Percentiles rank a stretch among this genome's conserved stretches.
These are phyloP conservation scores for Sterrhoptilus dennistouni DNA, from an alignment of 2,113 vertebrate species.

Conservation along the genomic window DNA sequence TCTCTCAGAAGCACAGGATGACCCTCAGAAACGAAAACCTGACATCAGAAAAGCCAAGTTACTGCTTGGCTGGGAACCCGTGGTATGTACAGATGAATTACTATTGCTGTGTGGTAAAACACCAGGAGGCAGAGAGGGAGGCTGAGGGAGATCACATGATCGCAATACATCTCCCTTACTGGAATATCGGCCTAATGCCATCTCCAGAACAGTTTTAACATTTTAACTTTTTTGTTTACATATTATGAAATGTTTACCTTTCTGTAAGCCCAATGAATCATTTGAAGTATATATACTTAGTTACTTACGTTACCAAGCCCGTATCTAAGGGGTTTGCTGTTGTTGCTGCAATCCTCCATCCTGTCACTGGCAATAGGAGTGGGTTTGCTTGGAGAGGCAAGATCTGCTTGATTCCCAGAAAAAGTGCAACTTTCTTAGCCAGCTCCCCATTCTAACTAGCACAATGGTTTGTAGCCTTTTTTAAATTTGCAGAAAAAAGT, in stretches of 20 bases:
- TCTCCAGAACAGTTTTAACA: neutral
- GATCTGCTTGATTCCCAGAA: neutral
- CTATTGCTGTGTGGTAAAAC: neutral
- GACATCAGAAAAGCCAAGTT: conserved; percentile 95
- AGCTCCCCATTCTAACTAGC: neutral
- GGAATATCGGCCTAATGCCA: neutral
- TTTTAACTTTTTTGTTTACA: neutral
- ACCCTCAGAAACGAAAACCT: conserved; percentile 94
- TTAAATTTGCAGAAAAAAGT: neutral
- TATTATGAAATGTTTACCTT: neutral
- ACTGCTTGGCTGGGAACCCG: conserved; percentile 95
- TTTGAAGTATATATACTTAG: neutral
- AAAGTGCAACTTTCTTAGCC: neutral
- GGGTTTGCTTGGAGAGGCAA: neutral
- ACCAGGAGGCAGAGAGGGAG: no score
- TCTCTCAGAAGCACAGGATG: conserved; percentile 96
- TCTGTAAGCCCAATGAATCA: neutral
- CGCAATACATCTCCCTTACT: neutral
- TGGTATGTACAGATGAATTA: conserved; percentile 78
- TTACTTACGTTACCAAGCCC: neutral
- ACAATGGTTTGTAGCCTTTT: neutral
- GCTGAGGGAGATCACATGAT: neutral
- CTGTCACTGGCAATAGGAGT: neutral
- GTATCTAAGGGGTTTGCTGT: neutral
- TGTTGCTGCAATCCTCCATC: neutral